phyloP scores from a whole-genome alignment of 2,797 vertebrate species.

The Valencia hispanica region DNA sequence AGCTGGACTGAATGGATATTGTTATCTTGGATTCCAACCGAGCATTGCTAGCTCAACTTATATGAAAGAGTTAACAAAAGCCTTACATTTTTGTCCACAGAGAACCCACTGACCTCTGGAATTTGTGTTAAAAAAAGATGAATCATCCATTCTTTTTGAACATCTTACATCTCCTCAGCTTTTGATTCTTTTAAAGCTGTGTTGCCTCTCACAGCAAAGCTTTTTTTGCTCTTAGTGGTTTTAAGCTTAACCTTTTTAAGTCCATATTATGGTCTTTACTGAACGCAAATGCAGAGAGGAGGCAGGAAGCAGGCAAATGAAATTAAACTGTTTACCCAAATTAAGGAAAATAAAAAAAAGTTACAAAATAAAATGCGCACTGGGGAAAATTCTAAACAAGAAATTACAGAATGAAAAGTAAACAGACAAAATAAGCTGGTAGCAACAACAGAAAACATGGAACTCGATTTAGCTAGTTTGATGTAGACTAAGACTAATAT shows the following conservation, averaged over 20 bases:
- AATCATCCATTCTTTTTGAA: neutral
- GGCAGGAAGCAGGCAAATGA: neutral
- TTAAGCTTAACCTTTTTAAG: conserved; percentile 41
- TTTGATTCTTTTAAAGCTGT: conserved; percentile 43
- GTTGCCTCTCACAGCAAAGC: conserved; percentile 45
- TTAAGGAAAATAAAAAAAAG: no score
- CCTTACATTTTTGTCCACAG: neutral
- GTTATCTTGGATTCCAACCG: conserved; percentile 20
- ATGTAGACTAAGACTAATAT: no score
- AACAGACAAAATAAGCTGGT: no score
- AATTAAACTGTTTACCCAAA: neutral
- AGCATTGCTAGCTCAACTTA: conserved; percentile 21
- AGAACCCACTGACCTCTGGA: neutral
- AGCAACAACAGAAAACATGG: no score
- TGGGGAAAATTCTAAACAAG: no score
- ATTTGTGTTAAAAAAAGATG: conserved; percentile 1
- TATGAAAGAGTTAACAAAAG: neutral
- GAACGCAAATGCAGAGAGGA: neutral
- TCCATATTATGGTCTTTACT: conserved; percentile 40
- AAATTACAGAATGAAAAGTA: no score
- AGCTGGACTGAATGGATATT: conserved; percentile 24
- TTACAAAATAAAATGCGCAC: no score
- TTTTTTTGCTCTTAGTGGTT: conserved; percentile 6
- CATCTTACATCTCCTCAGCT: conserved; percentile 24
- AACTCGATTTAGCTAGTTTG: no score